Evolutionary conservation across 1,140 invertebrate genomes (phyloP), one percentile per base, ranked within the genome.

Genomic region (Brachionus paranguensis): DNA sequence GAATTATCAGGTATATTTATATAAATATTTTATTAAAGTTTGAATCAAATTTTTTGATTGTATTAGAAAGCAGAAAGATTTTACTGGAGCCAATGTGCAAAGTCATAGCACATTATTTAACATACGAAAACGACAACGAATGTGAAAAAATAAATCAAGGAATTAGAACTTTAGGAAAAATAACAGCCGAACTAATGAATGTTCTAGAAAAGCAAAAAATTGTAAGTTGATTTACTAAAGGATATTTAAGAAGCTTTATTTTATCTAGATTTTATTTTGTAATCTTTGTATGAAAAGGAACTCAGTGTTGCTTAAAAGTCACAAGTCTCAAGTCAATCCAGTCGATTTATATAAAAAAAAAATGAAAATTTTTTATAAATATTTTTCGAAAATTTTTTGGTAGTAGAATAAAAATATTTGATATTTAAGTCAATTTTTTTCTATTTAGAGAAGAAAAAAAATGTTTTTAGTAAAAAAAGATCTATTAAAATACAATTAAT

Each of bases 131-230:
- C 7, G 27, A 53, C 24, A 20, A 29, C 4, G 29, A 64, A 64
- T 53, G 37, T 33, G 17, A 43, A 24, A 45, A 37, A 20, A 33
- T n/a, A 2, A 24, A 4, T 17, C 20, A 81, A 41, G 11, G 12
- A 43, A 24, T 81, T 20, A 29, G 65, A 81, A 20, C 20, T 27
- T 29, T 81, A 7, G 78, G 78, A 37, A 60, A 68, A 43, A 50
- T 81, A n/a, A 45, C 60, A 41, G 17, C 78, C 3, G 78, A 81
- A 45, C 41, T 81, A 24, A 81, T 81, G 53, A 55, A 81, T 45
- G 41, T 45, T 5, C 17, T 81, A 12, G 78, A 81, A 68, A 60
- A 64, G 43, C 53, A 81, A 7, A 81, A 68, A 37, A 60, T 64
- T n/a, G 78, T 81, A 81, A 55, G 6, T 33, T 37, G 6, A 37